These are phyloP conservation scores for Phenganax stokvisi DNA, from an alignment of 92 coral and sea anemone genomes.

Conservation along the genomic window DNA sequence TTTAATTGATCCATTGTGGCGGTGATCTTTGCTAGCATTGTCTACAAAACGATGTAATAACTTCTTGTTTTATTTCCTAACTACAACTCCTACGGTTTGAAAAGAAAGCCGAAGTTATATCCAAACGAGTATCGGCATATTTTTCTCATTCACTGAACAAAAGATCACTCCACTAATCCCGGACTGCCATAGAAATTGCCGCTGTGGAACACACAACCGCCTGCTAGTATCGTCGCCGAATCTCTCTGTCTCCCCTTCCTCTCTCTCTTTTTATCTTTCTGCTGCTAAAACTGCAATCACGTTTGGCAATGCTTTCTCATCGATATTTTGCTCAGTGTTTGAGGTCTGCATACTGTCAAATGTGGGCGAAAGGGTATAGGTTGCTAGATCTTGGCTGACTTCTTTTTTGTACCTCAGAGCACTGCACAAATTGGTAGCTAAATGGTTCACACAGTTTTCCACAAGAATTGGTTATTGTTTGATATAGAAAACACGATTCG, in stretches of 20 bases:
- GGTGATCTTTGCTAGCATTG: constrained; percentile 4
- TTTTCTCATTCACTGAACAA: background rate
- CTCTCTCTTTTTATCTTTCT: constrained; percentile 3
- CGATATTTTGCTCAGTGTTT: no score
- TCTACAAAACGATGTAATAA: constrained; percentile 7
- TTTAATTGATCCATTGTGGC: constrained; percentile 32
- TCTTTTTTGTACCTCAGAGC: no score
- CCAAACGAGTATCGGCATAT: background rate
- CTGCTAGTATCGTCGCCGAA: constrained; percentile 2
- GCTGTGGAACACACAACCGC: background rate
- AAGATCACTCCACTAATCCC: constrained; percentile 9
- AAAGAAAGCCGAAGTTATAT: constrained; percentile 5
- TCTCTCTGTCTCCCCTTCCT: background rate
- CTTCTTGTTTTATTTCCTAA: background rate
- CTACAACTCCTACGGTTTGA: constrained; percentile 1
- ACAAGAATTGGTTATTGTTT: no score
- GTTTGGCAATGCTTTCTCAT: no score
- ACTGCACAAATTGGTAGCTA: no score
- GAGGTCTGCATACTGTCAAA: no score
- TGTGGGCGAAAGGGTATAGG: no score
- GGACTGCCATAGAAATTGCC: background rate
- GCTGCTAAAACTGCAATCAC: background rate
- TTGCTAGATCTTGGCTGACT: no score
- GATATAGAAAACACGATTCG: no score
- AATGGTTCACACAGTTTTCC: no score